Evolutionary conservation across 2,797 vertebrate genomes (phyloP).

Genomic region (Lutjanus argentimaculatus): DNA sequence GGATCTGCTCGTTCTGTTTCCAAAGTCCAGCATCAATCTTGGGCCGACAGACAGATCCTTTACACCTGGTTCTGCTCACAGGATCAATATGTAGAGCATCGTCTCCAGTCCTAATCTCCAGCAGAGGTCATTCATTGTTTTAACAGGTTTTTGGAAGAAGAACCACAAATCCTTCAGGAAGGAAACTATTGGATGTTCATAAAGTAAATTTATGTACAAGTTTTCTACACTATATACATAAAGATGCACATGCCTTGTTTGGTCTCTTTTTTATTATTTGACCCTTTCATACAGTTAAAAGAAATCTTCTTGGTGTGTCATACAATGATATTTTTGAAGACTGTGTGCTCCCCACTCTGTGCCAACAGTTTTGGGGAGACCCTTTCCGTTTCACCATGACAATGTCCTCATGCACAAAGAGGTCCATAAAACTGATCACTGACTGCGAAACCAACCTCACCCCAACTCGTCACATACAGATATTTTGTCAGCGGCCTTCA

Average conservation of each 20-base stretch:
- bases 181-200: background rate
- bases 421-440: background rate
- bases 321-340: background rate
- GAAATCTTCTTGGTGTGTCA: background rate
- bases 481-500: too few relatives aligned
- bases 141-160: constrained; percentile 12
- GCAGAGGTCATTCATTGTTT: constrained; percentile 9
- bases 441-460: too few relatives aligned
- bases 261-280: background rate
- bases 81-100: constrained; percentile 33
- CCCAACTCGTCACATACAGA: too few relatives aligned
- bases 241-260: background rate
- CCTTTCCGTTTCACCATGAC: background rate
- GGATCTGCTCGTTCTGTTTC: constrained; percentile 33
- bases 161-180: background rate
- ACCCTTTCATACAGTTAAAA: background rate
- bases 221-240: background rate
- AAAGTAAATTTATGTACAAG: background rate
- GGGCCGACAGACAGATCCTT: constrained; percentile 23
- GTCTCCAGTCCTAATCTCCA: constrained; percentile 11
- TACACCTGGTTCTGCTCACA: constrained; percentile 34
- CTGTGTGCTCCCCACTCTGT: background rate
- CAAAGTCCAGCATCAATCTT: constrained; percentile 35
- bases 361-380: background rate
- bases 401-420: background rate